Evolutionary conservation across 2,888 invertebrate genomes (phyloP), one percentile per base, ranked within the genome.

Genomic region (Callyntrura guangdongensis): DNA sequence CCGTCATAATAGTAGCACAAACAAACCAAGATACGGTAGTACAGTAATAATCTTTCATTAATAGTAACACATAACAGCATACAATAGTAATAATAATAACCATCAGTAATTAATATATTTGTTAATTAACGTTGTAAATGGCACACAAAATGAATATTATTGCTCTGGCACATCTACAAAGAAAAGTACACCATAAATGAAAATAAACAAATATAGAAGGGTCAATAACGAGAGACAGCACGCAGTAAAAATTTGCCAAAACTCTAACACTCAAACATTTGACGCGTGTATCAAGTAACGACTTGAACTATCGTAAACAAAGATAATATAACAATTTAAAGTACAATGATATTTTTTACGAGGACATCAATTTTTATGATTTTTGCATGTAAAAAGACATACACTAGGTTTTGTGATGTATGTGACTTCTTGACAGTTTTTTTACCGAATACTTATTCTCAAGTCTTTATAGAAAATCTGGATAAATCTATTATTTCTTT

Each of bases 101-200:
- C 27, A 81, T 20, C 17, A 81, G 22, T 77, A 77, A 77, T 45
- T 36, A 61, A 61, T 22, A 61, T 61, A 36, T 61, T 83, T 45
- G 61, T 89, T 82, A 36, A 72, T 89, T 90, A 90, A 85, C 27
- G 64, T 85, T 90, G 90, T 90, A 90, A 90, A 90, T 90, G 90
- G 90, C 90, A 90, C 89, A 89, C 69, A 64, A 88, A 69, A 49
- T 86, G 22, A 69, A 83, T 90, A 47, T 79, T 84, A 89, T 72
- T 85, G 85, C 79, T 90, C 90, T 90, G 90, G 90, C 90, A 89
- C 89, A 89, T 89, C 89, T 89, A 89, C 89, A 89, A 84, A 84
- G 45, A 61, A 67, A 61, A 81, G 45, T 61, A 81, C 61, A 81
- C 36, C n/a, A 45, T 61, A n/a, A 61, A 25, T 61, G 27, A 61